Evolutionary conservation across 2,113 vertebrate species (phyloP).

Genomic region (Arothron firmamentum): DNA sequence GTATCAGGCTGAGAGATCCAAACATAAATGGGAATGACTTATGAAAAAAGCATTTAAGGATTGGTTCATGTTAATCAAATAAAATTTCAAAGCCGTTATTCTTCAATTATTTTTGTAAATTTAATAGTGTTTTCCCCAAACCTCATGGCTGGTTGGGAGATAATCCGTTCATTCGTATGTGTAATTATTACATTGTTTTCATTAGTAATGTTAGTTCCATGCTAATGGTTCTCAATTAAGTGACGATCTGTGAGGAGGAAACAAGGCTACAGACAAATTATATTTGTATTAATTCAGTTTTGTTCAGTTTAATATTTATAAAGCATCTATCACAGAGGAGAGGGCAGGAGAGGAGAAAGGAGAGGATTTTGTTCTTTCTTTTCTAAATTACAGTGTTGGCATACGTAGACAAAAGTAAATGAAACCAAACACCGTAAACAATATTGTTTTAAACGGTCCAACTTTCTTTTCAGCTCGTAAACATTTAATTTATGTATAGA

Average conservation of each 20-base stretch:
- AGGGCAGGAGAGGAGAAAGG: no score
- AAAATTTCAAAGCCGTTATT: neutral
- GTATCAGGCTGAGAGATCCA: neutral
- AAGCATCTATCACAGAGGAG: no score
- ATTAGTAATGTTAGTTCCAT: neutral
- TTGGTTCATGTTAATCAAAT: slow-evolving; percentile 5
- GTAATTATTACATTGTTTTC: neutral
- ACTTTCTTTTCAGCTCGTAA: no score
- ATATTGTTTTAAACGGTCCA: no score
- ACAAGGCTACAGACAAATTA: neutral
- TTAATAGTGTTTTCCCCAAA: neutral
- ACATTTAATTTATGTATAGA: no score
- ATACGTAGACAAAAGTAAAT: no score
- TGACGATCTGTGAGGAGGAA: neutral
- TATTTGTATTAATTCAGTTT: no score
- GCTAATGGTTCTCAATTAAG: neutral
- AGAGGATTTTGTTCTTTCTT: no score
- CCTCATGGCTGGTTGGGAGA: neutral
- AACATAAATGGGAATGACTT: slow-evolving; percentile 6
- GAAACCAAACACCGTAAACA: no score
- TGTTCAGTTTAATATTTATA: no score
- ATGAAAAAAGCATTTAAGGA: neutral
- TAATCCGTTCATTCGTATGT: neutral
- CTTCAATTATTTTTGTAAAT: slow-evolving; percentile 9
- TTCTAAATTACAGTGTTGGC: no score